Evolutionary conservation across 2,888 invertebrate genomes (phyloP), one percentile per base, ranked within the genome.

Genomic region (Piscicola geometra): DNA sequence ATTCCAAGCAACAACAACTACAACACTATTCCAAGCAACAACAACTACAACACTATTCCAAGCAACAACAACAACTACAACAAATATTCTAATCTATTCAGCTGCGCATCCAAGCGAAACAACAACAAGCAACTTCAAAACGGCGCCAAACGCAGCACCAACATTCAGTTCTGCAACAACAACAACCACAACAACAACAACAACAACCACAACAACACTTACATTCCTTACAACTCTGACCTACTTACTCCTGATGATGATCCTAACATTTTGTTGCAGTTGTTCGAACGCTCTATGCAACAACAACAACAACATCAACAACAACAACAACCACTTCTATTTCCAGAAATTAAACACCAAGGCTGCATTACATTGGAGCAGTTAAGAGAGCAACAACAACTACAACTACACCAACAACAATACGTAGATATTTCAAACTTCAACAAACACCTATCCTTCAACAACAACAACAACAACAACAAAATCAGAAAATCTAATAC

Each of bases 271-370:
- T 21, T 56, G 12, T 25, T 56, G 60, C 60, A 56, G n/a, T n/a
- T 56, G 3, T 68, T 68, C n/a, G 36, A 68, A 35, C 36, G 68
- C 32, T 15, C 3, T 18, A 68, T 68, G n/a, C n/a, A 12, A 28
- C 36, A 35, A n/a, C 68, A 35, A 67, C 67, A 67, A 67, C 67
- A 67, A 30, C 21, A 32, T 32, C 18, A 67, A n/a, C 30, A 64
- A n/a, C 30, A 64, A 64, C 30, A 64, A 64, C 25, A 64, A 67
- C 32, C 3, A 25, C 32, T n/a, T 67, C 3, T 35, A 3, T 3
- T 9, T 35, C 28, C 5, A 3, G 5, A 67, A 67, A 12, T 35
- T 2, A 67, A 67, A 32, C 28, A 67, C 3, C 67, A 33, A 67
- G 30, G 30, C 12, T 5, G 30, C 5, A 18, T n/a, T 5, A 15